Base-by-base conservation (phyloP, 2,113 vertebrate genomes). In the Syngnathus floridae region DNA sequence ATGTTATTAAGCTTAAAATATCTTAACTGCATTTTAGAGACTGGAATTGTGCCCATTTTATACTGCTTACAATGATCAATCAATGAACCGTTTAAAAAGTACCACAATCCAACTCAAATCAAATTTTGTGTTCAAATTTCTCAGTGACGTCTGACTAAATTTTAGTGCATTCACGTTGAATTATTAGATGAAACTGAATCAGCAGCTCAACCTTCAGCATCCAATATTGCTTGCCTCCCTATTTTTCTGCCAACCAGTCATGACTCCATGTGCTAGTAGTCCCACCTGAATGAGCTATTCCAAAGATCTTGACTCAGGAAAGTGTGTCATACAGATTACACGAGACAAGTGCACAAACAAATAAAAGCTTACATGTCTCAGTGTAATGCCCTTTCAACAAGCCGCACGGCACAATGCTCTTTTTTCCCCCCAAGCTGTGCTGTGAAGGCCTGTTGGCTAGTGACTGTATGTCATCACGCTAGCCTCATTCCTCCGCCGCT, bases 281-380 rank as follows among this genome's bases (percentile, higher is more conserved):
- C 54, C 0, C 16, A 35, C 54, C 54, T 56, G 54, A 6, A 36
- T 35, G 54, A 56, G 54, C 54, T 41, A 12, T 38, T 60, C 58
- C 26, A 31, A 37, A 9, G 57, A 10, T 17, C 4, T n/a, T 75
- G 81, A 82, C 71, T 76, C 65, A 46, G 70, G 58, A 82, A 85
- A 84, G 73, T 66, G 63, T 82, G 69, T 82, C 86, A 85, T 90
- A 84, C 82, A 88, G 87, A 90, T 91, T 91, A 91, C 77, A 79
- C 14, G 74, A 79, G 74, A 84, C 64, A 89, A 88, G 81, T 88
- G 82, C 81, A 76, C 85, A 89, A 89, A 90, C 88, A 89, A 90
- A 88, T 86, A 84, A 84, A 88, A 90, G 89, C 89, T 90, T 90
- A 90, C 79, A 83, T 85, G 81, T 86, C 85, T 90, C 82, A 84